phyloP scores from a whole-genome alignment of 1,140 invertebrate species.

The Drosophila sulfurigaster region DNA sequence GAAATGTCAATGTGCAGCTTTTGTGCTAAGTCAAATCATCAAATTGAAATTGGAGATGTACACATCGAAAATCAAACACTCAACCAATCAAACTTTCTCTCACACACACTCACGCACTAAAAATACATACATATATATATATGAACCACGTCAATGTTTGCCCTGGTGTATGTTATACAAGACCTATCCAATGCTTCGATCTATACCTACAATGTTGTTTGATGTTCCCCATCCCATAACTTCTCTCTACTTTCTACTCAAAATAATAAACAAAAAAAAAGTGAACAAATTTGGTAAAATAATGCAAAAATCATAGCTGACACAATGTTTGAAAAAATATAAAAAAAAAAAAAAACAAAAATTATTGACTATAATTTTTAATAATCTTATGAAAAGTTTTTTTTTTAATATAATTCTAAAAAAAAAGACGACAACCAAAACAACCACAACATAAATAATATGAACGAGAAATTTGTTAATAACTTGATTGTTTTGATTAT shows the following conservation, averaged over 20 bases:
- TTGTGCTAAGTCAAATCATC: slow-evolving; percentile 64
- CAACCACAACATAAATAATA: slow-evolving; percentile 51
- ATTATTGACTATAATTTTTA: slow-evolving; percentile 33
- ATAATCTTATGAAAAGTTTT: slow-evolving; percentile 29
- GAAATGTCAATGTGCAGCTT: slow-evolving; percentile 55
- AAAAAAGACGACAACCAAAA: slow-evolving; percentile 35
- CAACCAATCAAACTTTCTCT: slow-evolving; percentile 12
- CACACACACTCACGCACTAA: slow-evolving; percentile 18
- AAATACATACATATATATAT: slow-evolving; percentile 6
- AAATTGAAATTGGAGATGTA: slow-evolving; percentile 32
- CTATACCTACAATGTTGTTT: slow-evolving; percentile 18
- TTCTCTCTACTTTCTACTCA: slow-evolving; percentile 46
- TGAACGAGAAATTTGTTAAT: slow-evolving; percentile 69
- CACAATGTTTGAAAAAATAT: slow-evolving; percentile 83
- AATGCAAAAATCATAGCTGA: slow-evolving; percentile 82
- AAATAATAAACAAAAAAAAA: slow-evolving; percentile 25
- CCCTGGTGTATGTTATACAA: slow-evolving; percentile 40
- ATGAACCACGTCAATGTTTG: slow-evolving; percentile 54
- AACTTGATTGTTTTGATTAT: slow-evolving; percentile 76
- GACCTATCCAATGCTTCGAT: slow-evolving; percentile 49
- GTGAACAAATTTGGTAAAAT: slow-evolving; percentile 49
- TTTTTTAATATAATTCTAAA: slow-evolving; percentile 45
- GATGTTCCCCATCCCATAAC: slow-evolving; percentile 14
- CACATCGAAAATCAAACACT: slow-evolving; percentile 7
- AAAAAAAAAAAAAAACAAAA: slow-evolving; percentile 46